Conservation (phyloP, 2,888 invertebrate genomes). For the Pinctada fucata region DNA sequence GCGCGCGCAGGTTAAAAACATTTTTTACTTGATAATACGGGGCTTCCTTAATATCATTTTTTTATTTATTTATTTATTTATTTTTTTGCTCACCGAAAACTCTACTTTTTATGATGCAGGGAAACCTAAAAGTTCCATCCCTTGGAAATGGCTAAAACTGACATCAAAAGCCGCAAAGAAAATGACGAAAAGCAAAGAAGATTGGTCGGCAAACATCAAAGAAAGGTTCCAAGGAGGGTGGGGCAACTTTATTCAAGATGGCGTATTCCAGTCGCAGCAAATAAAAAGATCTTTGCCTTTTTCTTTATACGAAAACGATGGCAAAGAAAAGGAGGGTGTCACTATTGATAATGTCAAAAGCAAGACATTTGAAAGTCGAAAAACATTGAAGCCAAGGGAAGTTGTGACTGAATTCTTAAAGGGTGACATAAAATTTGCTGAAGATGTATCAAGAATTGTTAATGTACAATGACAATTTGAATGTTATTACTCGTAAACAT, state of each 20-base stretch:
- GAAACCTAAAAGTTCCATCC: too few relatives aligned
- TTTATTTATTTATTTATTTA: too few relatives aligned
- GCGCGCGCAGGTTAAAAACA: too few relatives aligned
- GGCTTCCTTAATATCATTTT: too few relatives aligned
- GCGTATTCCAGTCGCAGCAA: neutral
- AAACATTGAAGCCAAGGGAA: neutral
- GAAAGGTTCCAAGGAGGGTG: neutral
- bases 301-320: neutral
- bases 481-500: too few relatives aligned
- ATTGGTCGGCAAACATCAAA: neutral
- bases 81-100: too few relatives aligned
- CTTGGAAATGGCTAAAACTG: neutral
- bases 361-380: neutral
- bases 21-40: too few relatives aligned
- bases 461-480: too few relatives aligned
- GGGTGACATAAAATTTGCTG: neutral
- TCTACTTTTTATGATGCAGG: too few relatives aligned
- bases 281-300: slow-evolving; percentile 6
- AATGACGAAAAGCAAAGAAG: neutral
- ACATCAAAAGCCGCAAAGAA: neutral
- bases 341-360: neutral
- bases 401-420: slow-evolving; percentile 4
- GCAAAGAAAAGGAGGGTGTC: neutral
- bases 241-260: neutral
- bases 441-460: neutral